Conservation (phyloP, 2,888 invertebrate species). For the Drosophila acutilabella region DNA sequence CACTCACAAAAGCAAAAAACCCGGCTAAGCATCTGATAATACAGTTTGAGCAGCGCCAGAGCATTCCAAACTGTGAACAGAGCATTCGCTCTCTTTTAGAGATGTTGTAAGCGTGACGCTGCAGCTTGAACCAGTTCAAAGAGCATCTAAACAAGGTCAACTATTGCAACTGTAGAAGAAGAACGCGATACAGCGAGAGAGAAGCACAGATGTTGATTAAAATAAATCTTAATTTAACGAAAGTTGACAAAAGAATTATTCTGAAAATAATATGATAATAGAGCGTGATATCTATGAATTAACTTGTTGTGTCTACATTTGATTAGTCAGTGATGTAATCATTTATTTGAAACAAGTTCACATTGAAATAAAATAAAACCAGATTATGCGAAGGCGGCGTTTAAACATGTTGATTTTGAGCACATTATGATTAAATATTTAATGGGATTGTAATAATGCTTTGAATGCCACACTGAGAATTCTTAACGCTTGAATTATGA, state of each 20-base stretch:
- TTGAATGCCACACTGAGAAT: conserved; percentile 13
- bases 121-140: conserved; percentile 43
- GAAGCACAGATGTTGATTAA: not conserved
- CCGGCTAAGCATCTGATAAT: conserved; percentile 56
- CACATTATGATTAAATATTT: conserved; percentile 4
- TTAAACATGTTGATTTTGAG: too few species aligned
- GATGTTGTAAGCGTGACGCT: conserved; percentile 15
- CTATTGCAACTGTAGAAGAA: conserved; percentile 2
- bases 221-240: conserved; percentile 25
- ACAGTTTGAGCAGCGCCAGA: conserved; percentile 31
- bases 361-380: not conserved
- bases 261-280: not conserved
- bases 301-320: conserved; percentile 10
- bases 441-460: conserved; percentile 11
- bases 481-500: conserved; percentile 10
- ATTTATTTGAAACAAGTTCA: not conserved
- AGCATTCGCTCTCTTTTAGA: not conserved
- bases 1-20: conserved; percentile 40
- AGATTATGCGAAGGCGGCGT: too few species aligned
- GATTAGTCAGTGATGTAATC: conserved; percentile 22
- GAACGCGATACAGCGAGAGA: not conserved
- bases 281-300: not conserved
- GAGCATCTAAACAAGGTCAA: conserved; percentile 23
- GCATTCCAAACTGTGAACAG: conserved; percentile 30
- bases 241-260: conserved; percentile 17